Conservation (phyloP, 2,888 invertebrate species). For the Latrodectus hesperus region DNA sequence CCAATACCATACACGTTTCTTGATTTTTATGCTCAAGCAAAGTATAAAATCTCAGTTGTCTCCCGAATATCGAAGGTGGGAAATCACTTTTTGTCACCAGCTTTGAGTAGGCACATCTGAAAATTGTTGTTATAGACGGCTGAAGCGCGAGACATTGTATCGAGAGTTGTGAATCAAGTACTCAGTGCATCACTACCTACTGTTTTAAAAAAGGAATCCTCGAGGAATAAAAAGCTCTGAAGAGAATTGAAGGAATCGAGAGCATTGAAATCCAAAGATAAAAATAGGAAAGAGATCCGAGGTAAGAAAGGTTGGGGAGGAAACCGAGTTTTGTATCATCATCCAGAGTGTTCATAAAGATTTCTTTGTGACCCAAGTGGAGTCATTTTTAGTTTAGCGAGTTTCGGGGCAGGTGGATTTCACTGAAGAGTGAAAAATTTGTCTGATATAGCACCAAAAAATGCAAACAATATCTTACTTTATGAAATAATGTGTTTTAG, state of each 20-base stretch:
- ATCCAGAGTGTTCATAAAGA: constrained; percentile 26
- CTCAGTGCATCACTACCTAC: constrained; percentile 22
- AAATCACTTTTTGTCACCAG: constrained; percentile 57
- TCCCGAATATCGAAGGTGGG: constrained; percentile 28
- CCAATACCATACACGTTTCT: constrained; percentile 34
- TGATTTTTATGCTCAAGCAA: constrained; percentile 56
- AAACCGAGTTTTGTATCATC: constrained; percentile 49
- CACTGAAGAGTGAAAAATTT: background rate
- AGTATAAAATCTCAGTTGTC: constrained; percentile 46
- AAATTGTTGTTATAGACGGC: constrained; percentile 53
- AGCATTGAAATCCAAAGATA: constrained; percentile 42
- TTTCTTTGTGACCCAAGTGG: constrained; percentile 37
- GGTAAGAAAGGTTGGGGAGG: constrained; percentile 16
- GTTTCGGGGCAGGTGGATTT: background rate
- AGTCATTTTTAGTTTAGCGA: constrained; percentile 34
- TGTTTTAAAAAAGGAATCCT: constrained; percentile 22
- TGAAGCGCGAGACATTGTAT: constrained; percentile 49
- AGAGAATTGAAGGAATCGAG: constrained; percentile 29
- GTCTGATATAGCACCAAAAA: background rate
- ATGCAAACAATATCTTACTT: no score
- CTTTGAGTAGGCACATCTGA: constrained; percentile 26
- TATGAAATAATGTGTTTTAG: no score
- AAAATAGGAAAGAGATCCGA: constrained; percentile 34
- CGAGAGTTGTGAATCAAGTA: constrained; percentile 57
- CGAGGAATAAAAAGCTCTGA: constrained; percentile 33